Conservation (phyloP, 2,888 invertebrate species). For the Xylota sylvarum region DNA sequence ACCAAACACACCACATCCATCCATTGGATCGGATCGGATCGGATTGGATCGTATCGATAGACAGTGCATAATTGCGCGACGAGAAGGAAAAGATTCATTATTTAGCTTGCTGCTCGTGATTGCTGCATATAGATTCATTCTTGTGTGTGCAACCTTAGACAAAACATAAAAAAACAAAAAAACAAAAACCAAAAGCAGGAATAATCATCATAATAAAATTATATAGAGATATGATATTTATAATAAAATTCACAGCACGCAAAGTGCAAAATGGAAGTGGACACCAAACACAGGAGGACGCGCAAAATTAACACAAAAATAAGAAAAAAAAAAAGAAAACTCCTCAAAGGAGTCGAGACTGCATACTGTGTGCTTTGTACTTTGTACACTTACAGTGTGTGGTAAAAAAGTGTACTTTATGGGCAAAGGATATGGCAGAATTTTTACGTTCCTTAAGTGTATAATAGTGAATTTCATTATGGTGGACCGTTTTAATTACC, state of each 20-base stretch:
- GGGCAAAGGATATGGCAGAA: constrained; percentile 67
- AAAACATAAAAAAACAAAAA: constrained; percentile 29
- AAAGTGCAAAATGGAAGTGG: constrained; percentile 77
- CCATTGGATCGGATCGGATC: constrained; percentile 31
- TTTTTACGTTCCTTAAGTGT: constrained; percentile 45
- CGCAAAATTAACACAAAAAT: constrained; percentile 65
- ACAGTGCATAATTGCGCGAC: constrained; percentile 58
- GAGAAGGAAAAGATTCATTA: constrained; percentile 72
- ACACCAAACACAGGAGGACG: constrained; percentile 63
- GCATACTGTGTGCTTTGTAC: constrained; percentile 74
- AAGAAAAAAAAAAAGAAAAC: constrained; percentile 10
- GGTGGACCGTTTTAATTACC: constrained; percentile 61
- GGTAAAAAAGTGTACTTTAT: constrained; percentile 57
- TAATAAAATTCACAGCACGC: constrained; percentile 80
- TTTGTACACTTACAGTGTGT: constrained; percentile 33
- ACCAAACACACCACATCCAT: constrained; percentile 21
- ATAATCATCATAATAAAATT: constrained; percentile 63
- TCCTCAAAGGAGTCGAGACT: constrained; percentile 46
- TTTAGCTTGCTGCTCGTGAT: constrained; percentile 53
- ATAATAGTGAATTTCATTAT: constrained; percentile 60
- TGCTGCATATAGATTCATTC: constrained; percentile 42
- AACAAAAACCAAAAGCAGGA: constrained; percentile 53
- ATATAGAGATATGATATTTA: constrained; percentile 73
- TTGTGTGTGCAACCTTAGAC: constrained; percentile 47
- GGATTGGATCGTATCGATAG: constrained; percentile 32